Evolutionary conservation across 2,113 vertebrate genomes (phyloP), one percentile per base, ranked within the genome.

Genomic region (Ceuthmochares aereus): DNA sequence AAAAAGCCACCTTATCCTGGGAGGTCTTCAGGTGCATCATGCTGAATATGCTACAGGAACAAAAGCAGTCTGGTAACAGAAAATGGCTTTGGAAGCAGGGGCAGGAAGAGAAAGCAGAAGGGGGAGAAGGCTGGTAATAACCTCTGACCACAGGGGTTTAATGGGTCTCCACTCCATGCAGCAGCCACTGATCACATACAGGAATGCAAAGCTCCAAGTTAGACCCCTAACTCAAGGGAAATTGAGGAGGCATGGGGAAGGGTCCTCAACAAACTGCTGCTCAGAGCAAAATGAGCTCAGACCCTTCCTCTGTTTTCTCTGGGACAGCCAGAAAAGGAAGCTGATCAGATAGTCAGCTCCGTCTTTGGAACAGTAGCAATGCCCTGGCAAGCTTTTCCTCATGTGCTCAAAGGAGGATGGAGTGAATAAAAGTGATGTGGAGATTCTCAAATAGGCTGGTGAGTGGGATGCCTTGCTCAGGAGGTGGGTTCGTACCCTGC

Each of bases 351-450:
- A 72, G 36, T 14, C 7, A 37, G 23, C n/a, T 84, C 42, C 34
- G n/a, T 51, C 45, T 59, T 42, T 70, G 69, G 26, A 87, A 74
- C n/a, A 49, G 6, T 2, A 75, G 67, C 67, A 88, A 67, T 7
- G 6, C 29, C 22, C 37, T n/a, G 37, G 30, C n/a, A 72, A 40
- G 34, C 12, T 90, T 68, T 72, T 68, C 27, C 29, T 83, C 37
- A 1, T 16, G 12, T 40, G 19, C 47, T 58, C 56, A 49, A 30
- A 78, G n/a, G 20, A 87, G 27, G 27, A 62, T 0, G 0, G 14
- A 30, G 42, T 32, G n/a, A 75, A 63, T 30, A 68, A 88, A 7
- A 8, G 21, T 45, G 42, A 84, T 47, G 4, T 55, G 75, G 42
- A 83, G 32, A 64, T 51, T 73, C 67, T 63, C 49, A 69, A 9